Percentiles rank a stretch among this genome's conserved stretches.
These are phyloP conservation scores for Drosophila ustulata DNA, from an alignment of 2,888 invertebrate genomes.

Conservation along the genomic window DNA sequence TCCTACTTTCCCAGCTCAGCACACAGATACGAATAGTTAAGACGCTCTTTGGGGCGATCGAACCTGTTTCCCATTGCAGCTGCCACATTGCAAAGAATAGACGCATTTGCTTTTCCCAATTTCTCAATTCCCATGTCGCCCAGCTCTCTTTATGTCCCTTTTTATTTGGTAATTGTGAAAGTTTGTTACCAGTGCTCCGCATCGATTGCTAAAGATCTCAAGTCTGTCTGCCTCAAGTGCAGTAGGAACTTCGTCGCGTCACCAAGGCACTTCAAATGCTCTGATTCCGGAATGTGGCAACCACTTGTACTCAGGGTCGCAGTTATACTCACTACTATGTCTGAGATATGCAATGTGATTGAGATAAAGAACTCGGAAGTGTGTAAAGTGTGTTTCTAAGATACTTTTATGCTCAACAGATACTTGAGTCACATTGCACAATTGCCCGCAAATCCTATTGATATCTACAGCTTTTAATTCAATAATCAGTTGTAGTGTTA, in stretches of 20 bases:
- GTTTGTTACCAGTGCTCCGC: constrained; percentile 20
- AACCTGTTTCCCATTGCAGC: constrained; percentile 54
- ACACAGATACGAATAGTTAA: constrained; percentile 35
- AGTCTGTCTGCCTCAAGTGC: constrained; percentile 28
- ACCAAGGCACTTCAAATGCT: constrained; percentile 10
- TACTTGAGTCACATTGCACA: not conserved
- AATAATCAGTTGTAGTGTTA: too few species aligned
- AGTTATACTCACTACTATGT: not conserved
- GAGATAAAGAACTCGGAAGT: not conserved
- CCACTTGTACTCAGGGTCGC: constrained; percentile 4
- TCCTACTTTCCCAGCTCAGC: constrained; percentile 63
- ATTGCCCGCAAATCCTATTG: too few species aligned
- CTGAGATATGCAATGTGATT: not conserved
- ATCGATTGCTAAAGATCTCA: constrained; percentile 10
- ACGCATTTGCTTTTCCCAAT: constrained; percentile 14
- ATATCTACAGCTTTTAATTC: too few species aligned
- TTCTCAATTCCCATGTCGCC: constrained; percentile 15
- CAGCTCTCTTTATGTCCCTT: constrained; percentile 20
- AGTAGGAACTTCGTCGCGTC: constrained; percentile 13
- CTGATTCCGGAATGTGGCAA: constrained; percentile 1
- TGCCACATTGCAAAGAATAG: constrained; percentile 29
- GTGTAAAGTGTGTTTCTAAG: not conserved
- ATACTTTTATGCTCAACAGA: not conserved
- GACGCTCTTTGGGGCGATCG: constrained; percentile 33
- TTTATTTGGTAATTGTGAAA: constrained; percentile 14